Conservation (phyloP, 2,888 invertebrate species). For the Dryocosmus kuriphilus region DNA sequence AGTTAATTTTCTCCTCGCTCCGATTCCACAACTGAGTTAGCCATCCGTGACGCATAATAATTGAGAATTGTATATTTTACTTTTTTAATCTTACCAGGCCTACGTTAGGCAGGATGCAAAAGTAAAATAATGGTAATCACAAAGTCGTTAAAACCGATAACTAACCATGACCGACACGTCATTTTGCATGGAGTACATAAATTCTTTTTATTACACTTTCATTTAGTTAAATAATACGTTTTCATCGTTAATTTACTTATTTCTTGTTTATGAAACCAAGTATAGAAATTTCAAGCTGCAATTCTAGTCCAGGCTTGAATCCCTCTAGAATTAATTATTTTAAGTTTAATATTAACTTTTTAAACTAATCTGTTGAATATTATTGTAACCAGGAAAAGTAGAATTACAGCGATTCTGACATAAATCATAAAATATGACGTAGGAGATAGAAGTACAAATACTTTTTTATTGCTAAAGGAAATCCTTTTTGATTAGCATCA, state of each 20-base stretch:
- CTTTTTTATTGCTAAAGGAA: background rate
- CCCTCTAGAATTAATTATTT: background rate
- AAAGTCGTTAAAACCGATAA: slow-evolving; percentile 23
- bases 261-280: background rate
- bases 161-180: slow-evolving; percentile 24
- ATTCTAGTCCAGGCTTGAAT: background rate
- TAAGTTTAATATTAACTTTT: no score
- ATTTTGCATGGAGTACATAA: background rate
- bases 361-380: no score
- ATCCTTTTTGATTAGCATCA: background rate
- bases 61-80: slow-evolving; percentile 51
- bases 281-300: background rate
- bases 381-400: background rate
- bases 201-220: slow-evolving; percentile 14
- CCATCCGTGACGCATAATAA: slow-evolving; percentile 64
- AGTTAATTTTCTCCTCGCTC: slow-evolving; percentile 61
- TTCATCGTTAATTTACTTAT: background rate
- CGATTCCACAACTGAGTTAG: slow-evolving; percentile 51
- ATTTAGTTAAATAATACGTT: slow-evolving; percentile 31
- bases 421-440: background rate
- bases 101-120: slow-evolving; percentile 5
- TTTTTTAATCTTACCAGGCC: slow-evolving; percentile 29
- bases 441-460: background rate
- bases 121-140: slow-evolving; percentile 26
- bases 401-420: background rate